Conservation (phyloP, 2,797 vertebrate species). For the Acrocephalus scirpaceus region DNA sequence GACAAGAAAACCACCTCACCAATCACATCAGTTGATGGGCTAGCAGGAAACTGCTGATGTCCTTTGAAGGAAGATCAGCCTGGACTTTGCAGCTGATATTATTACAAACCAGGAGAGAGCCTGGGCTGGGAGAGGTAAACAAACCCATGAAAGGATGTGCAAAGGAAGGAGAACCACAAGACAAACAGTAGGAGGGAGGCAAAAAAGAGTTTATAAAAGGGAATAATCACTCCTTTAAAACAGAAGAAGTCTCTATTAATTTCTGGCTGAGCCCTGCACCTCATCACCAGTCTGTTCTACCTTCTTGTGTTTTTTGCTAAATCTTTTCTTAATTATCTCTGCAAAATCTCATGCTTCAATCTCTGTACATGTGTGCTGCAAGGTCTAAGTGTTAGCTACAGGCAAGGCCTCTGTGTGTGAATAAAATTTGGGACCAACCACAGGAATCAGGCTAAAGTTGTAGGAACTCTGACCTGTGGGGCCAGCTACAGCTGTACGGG, state of each 20-base stretch:
- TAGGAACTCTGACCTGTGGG: too few species aligned
- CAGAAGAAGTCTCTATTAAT: rapidly evolving
- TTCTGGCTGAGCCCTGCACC: background rate
- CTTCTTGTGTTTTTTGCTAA: background rate
- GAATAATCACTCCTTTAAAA: rapidly evolving
- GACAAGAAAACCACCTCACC: background rate
- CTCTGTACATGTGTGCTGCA: background rate
- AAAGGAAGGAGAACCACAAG: background rate
- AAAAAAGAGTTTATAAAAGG: background rate
- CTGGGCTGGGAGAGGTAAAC: background rate
- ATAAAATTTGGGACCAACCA: background rate
- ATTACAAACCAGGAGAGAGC: background rate
- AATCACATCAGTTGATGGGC: background rate
- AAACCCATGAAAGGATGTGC: background rate
- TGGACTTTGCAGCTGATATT: background rate
- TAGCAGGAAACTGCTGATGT: background rate
- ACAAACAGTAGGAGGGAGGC: background rate
- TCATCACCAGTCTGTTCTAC: background rate
- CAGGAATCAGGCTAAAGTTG: background rate
- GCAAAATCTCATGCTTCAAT: background rate
- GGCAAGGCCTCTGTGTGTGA: background rate
- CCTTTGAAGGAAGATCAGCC: background rate
- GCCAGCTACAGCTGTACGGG: background rate
- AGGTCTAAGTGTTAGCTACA: background rate
- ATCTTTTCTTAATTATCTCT: background rate